A percentile compares a stretch with the other conserved stretches of the same genome.
Conservation (phyloP, 35 echinoderm and acorn worm species). For the Ophioderma brevispina region DNA sequence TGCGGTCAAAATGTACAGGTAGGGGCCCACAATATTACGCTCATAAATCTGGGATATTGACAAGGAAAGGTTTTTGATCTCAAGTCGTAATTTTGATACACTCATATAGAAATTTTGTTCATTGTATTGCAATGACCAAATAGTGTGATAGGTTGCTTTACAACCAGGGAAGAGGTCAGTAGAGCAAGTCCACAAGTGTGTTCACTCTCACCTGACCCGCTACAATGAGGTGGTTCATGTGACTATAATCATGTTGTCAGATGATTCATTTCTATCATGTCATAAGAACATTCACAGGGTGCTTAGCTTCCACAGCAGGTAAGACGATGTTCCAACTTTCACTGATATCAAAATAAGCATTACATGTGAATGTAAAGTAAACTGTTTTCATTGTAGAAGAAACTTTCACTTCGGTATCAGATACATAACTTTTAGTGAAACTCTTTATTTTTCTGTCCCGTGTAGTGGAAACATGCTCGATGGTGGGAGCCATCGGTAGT, state of each 20-base stretch:
- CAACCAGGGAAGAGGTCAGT: conserved; percentile 81
- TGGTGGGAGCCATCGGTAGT: conserved; percentile 93
- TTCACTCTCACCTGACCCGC: conserved; percentile 86
- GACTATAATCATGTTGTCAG: conserved; percentile 94
- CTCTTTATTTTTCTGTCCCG: background rate
- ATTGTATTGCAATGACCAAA: too few species aligned
- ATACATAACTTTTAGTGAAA: background rate
- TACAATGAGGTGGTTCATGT: conserved; percentile 98
- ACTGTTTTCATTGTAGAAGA: background rate
- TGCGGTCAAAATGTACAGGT: too few species aligned
- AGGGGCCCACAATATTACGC: too few species aligned
- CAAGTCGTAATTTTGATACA: too few species aligned
- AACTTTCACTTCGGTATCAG: background rate
- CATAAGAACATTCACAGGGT: conserved; percentile 92
- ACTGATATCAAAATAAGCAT: too few species aligned
- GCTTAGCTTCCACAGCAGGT: conserved; percentile 95
- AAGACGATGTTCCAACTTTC: too few species aligned
- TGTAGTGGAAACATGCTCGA: conserved; percentile 89
- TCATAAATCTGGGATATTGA: too few species aligned
- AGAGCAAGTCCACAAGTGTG: conserved; percentile 73
- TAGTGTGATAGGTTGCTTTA: conserved; percentile 91
- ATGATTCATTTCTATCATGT: conserved; percentile 87
- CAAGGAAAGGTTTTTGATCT: too few species aligned
- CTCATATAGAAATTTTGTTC: too few species aligned
- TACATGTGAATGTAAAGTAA: too few species aligned